phyloP scores from a whole-genome alignment of 2,888 invertebrate genomes.

The Drosophila greeni region DNA sequence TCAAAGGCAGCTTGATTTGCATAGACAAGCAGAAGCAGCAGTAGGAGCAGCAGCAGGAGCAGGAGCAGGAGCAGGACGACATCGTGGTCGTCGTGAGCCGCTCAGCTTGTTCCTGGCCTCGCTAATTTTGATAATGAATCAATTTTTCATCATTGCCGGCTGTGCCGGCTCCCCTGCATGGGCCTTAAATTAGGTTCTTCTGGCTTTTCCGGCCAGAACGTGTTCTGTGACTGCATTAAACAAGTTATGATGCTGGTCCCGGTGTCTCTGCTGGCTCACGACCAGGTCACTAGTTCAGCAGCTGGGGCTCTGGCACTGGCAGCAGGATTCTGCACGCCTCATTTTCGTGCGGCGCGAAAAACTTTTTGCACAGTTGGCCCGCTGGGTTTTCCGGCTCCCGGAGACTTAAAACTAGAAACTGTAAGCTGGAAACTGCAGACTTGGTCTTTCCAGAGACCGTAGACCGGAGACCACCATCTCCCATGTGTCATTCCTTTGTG shows the following conservation, averaged over 20 bases:
- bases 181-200: constrained; percentile 71
- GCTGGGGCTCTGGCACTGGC: constrained; percentile 28
- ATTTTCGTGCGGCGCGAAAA: constrained; percentile 70
- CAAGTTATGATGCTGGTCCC: constrained; percentile 61
- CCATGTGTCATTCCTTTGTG: constrained; percentile 66
- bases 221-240: constrained; percentile 43
- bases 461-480: constrained; percentile 28
- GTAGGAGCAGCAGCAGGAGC: constrained; percentile 46
- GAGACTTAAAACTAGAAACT: too few species aligned
- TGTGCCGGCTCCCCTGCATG: constrained; percentile 57
- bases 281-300: constrained; percentile 77
- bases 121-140: constrained; percentile 74
- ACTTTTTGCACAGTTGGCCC: constrained; percentile 55
- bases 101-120: constrained; percentile 64
- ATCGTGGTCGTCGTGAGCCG: constrained; percentile 61
- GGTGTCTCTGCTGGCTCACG: constrained; percentile 66
- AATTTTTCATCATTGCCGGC: constrained; percentile 71
- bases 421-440: neutral
- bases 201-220: constrained; percentile 46
- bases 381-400: constrained; percentile 9
- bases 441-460: neutral
- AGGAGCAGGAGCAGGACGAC: constrained; percentile 53
- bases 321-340: constrained; percentile 58
- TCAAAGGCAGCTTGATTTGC: constrained; percentile 64
- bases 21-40: constrained; percentile 58